Conservation (phyloP, 2,888 invertebrate genomes). For the Aleiodes alternator region DNA sequence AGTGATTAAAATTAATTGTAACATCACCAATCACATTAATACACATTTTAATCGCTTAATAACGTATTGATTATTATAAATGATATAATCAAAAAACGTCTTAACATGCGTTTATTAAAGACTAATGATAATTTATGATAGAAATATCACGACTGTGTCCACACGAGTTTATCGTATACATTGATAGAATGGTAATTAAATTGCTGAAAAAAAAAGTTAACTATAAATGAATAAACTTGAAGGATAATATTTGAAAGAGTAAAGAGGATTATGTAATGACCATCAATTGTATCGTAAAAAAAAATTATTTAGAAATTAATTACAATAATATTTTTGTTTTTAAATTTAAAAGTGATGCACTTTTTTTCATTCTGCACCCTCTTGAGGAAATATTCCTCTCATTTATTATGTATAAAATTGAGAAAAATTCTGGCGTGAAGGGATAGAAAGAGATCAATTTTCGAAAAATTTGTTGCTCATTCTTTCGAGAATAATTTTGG, state of each 20-base stretch:
- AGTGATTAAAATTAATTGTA: slow-evolving; percentile 21
- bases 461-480: not conserved
- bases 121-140: slow-evolving; percentile 39
- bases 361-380: slow-evolving; percentile 58
- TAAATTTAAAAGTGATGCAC: slow-evolving; percentile 65
- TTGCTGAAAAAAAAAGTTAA: slow-evolving; percentile 28
- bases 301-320: slow-evolving; percentile 56
- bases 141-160: slow-evolving; percentile 39
- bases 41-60: slow-evolving; percentile 32
- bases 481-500: not conserved
- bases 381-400: no score
- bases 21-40: slow-evolving; percentile 18
- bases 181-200: slow-evolving; percentile 24
- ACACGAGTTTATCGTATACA: slow-evolving; percentile 31
- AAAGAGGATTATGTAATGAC: slow-evolving; percentile 27
- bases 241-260: not conserved
- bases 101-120: slow-evolving; percentile 35
- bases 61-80: slow-evolving; percentile 8
- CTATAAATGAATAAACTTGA: slow-evolving; percentile 10
- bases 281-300: slow-evolving; percentile 39
- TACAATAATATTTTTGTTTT: slow-evolving; percentile 70
- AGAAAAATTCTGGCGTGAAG: no score
- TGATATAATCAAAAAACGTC: slow-evolving; percentile 13
- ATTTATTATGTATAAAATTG: no score
- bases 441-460: not conserved